phyloP scores from a whole-genome alignment of 2,797 vertebrate genomes.

The Parauchenoglanis ngamensis region DNA sequence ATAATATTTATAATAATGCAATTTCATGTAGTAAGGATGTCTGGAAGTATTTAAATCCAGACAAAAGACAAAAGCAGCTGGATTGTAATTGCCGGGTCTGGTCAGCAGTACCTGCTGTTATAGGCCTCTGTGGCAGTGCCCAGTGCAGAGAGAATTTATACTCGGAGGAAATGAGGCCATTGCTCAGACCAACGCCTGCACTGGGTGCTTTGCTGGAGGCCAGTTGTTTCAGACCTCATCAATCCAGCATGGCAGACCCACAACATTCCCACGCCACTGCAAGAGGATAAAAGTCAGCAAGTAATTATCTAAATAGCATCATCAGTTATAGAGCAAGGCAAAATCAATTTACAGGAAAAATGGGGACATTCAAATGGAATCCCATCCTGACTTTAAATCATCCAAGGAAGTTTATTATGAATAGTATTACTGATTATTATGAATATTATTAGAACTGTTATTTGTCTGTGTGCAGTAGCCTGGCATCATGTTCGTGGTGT shows the following conservation, averaged over 20 bases:
- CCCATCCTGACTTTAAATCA: background rate
- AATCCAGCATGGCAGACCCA: conserved; percentile 53
- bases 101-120: conserved; percentile 25
- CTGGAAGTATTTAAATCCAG: conserved; percentile 15
- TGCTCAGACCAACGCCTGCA: conserved; percentile 58
- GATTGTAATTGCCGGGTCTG: background rate
- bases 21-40: background rate
- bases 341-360: conserved; percentile 9
- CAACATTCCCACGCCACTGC: conserved; percentile 59
- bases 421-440: background rate
- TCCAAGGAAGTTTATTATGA: background rate
- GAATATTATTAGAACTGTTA: background rate
- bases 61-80: conserved; percentile 19
- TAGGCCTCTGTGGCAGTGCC: conserved; percentile 22
- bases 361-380: background rate
- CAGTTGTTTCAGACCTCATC: conserved; percentile 63
- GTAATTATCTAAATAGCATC: conserved; percentile 49
- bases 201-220: conserved; percentile 57
- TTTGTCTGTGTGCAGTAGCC: background rate
- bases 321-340: conserved; percentile 28
- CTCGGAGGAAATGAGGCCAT: conserved; percentile 65
- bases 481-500: background rate
- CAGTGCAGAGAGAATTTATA: conserved; percentile 57
- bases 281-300: conserved; percentile 29
- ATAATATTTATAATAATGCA: background rate